Evolutionary conservation across 2,113 vertebrate species (phyloP), one percentile per base, ranked within the genome.

Genomic region (Sorex fumeus): DNA sequence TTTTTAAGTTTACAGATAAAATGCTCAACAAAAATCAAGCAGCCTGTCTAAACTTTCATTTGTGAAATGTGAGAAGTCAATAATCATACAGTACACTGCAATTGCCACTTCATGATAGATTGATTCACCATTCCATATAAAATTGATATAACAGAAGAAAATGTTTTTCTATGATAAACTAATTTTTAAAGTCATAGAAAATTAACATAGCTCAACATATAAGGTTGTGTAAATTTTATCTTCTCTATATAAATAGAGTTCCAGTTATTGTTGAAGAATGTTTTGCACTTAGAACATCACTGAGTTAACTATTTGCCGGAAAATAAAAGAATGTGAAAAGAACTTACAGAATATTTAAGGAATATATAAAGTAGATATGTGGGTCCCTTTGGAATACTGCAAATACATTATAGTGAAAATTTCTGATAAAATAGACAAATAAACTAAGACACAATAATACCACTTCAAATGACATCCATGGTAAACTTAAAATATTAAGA

Each of bases 401-500:
- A 36, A 12, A 34, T 30, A 36, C 16, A 66, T 5, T 10, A 67
- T 50, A 83, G 15, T 50, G 66, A 3, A 50, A 7, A 66, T 15
- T 76, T 57, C 4, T 47, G 10, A 74, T 57, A 32, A 4, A 36
- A 10, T 40, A 47, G 23, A 0, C 1, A 72, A 86, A 91, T 45
- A 67, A 10, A 47, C 27, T 16, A 19, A 89, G 23, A 67, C 30
- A 50, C 6, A 50, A 21, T 82, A 60, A 74, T 79, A 1, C 34
- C 57, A 60, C 12, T 80, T 0, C 32, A 66, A 88, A 36, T 84
- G 28, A 84, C 1, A 71, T 57, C 70, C 9, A 15, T 76, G 16
- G 80, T 45, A 72, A 40, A 18, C 30, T 47, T 64, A 88, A 78
- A 82, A 69, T 77, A 15, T 88, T 75, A 79, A 45, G 10, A 78